These are phyloP conservation scores for Cosmia trapezina DNA, from an alignment of 2,888 invertebrate species.

Conservation along the genomic window DNA sequence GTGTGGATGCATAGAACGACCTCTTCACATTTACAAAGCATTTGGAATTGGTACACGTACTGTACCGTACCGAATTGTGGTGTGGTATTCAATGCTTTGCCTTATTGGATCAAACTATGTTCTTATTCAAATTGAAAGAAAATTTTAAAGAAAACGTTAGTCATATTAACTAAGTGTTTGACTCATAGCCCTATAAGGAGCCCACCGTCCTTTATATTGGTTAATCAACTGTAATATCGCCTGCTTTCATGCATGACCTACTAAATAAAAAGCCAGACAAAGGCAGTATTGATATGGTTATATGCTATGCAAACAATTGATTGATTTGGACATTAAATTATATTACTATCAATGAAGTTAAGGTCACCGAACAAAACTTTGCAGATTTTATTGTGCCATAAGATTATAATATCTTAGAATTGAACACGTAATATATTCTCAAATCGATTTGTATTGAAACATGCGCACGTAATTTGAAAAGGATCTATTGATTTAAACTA, in stretches of 20 bases:
- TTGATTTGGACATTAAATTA: conserved; percentile 30
- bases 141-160: not conserved
- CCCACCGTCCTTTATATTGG: conserved; percentile 34
- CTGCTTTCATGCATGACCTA: conserved; percentile 51
- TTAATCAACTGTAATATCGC: conserved; percentile 62
- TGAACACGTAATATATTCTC: conserved; percentile 23
- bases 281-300: conserved; percentile 41
- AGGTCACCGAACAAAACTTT: conserved; percentile 34
- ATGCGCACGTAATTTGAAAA: conserved; percentile 11
- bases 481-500: conserved; percentile 11
- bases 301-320: conserved; percentile 48
- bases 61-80: not conserved
- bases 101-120: not conserved
- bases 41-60: conserved; percentile 17
- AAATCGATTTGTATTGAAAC: conserved; percentile 2
- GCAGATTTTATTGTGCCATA: conserved; percentile 25
- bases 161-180: not conserved
- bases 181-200: conserved; percentile 18
- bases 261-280: conserved; percentile 42
- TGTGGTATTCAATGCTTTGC: not conserved
- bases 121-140: not conserved
- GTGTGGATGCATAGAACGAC: conserved; percentile 13
- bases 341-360: conserved; percentile 37
- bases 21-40: conserved; percentile 34
- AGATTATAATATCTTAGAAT: conserved; percentile 12